A percentile compares a stretch with the other conserved stretches of the same genome.
These are phyloP conservation scores for Bos javanicus DNA, from an alignment of 2,113 vertebrate species.

Conservation along the genomic window DNA sequence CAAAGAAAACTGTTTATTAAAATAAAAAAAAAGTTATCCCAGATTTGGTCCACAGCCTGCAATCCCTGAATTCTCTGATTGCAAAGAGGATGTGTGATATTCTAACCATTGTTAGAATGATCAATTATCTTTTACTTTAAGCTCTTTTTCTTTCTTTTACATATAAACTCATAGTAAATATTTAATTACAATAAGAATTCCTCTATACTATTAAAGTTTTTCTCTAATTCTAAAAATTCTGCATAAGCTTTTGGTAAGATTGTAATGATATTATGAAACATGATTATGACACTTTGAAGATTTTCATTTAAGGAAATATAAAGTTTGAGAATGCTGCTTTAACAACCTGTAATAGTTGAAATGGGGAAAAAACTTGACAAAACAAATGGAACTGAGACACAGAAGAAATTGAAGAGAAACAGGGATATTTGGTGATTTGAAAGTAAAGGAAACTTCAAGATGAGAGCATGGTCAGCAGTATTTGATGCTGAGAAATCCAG, in stretches of 20 bases:
- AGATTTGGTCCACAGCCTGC: neutral
- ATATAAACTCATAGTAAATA: neutral
- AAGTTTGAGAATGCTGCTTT: neutral
- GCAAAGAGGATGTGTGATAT: neutral
- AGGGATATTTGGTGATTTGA: neutral
- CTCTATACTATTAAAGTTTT: neutral
- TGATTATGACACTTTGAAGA: neutral
- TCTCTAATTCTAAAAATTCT: neutral
- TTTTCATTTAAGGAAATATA: neutral
- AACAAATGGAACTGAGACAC: neutral
- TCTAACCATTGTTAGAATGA: neutral
- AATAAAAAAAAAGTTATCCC: neutral
- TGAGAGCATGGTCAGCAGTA: neutral
- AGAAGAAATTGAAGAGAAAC: neutral
- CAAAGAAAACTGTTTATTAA: neutral
- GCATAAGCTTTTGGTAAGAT: neutral
- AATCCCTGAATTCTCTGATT: neutral
- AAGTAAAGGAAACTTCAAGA: neutral
- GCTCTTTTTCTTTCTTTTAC: neutral
- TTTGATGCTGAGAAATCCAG: neutral
- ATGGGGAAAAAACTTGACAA: neutral
- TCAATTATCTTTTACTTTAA: neutral
- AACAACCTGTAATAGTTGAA: neutral
- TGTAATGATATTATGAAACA: neutral
- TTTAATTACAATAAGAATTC: neutral